Evolutionary conservation across 35 echinoderm and acorn worm genomes (phyloP).

Genomic region (Chiridota heheva): DNA sequence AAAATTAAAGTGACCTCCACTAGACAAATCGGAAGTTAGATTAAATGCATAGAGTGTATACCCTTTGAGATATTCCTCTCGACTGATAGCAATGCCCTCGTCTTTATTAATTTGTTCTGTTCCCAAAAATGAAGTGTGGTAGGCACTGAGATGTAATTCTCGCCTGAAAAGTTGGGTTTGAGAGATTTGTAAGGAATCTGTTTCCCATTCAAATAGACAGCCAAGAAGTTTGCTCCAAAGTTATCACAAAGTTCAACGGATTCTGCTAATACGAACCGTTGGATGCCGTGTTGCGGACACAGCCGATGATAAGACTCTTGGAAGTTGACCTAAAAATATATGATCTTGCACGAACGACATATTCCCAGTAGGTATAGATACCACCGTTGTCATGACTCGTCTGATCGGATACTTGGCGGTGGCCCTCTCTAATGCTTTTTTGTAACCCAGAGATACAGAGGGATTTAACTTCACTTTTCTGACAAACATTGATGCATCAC

Average conservation of each 20-base stretch:
- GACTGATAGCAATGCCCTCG: conserved; percentile 32
- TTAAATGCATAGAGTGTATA: conserved; percentile 49
- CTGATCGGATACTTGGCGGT: conserved; percentile 67
- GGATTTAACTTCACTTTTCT: conserved; percentile 53
- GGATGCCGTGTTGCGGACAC: conserved; percentile 10
- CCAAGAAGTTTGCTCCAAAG: conserved; percentile 27
- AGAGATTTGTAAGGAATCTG: conserved; percentile 11
- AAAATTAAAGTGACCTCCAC: conserved; percentile 33
- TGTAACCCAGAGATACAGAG: conserved; percentile 17
- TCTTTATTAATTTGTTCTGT: conserved; percentile 34
- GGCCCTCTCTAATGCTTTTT: conserved; percentile 33
- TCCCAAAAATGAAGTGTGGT: conserved; percentile 40
- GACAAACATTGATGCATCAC: conserved; percentile 50
- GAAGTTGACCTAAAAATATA: too few relatives aligned
- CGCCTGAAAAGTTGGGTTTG: conserved; percentile 18
- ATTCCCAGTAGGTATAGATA: conserved; percentile 47
- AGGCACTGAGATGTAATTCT: conserved; percentile 5
- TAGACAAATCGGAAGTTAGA: conserved; percentile 40
- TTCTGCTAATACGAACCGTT: conserved; percentile 17
- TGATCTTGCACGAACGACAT: conserved; percentile 48
- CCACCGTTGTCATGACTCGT: conserved; percentile 25
- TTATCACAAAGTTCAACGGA: conserved; percentile 41
- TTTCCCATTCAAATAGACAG: conserved; percentile 7
- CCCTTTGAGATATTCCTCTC: conserved; percentile 30
- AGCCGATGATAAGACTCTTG: conserved; percentile 13